Evolutionary conservation across 2,797 vertebrate genomes (phyloP).

Genomic region (Urosaurus nigricauda): DNA sequence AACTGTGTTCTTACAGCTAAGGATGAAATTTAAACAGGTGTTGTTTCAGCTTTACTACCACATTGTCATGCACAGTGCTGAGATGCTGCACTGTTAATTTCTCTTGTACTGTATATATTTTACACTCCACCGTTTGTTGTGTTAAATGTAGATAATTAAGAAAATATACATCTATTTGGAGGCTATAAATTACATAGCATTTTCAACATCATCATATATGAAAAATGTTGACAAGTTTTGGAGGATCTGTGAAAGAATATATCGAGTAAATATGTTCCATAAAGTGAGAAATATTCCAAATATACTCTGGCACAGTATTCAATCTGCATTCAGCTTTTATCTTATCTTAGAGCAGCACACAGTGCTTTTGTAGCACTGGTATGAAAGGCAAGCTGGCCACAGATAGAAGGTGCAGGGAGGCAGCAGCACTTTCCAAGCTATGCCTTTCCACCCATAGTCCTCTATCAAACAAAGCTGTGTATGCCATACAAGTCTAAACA

Average conservation of each 20-base stretch:
- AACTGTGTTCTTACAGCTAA: not conserved
- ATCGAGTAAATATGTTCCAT: not conserved
- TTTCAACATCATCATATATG: not conserved
- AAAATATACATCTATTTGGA: not conserved
- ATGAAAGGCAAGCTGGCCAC: not conserved
- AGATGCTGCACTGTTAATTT: not conserved
- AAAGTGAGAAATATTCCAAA: not conserved
- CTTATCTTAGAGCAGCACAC: not conserved
- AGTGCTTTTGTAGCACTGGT: not conserved
- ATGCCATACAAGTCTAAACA: not conserved
- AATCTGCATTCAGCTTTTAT: not conserved
- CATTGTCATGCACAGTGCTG: not conserved
- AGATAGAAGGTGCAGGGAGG: not conserved
- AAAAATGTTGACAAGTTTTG: not conserved
- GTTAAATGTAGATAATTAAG: not conserved
- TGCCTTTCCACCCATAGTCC: not conserved
- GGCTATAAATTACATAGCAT: not conserved
- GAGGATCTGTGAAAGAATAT: not conserved
- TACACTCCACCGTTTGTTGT: not conserved
- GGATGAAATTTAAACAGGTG: not conserved
- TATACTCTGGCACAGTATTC: not conserved
- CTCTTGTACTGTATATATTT: not conserved
- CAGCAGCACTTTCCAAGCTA: not conserved
- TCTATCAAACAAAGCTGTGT: not conserved
- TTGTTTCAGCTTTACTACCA: not conserved